Evolutionary conservation across 1,140 invertebrate genomes (phyloP).

Genomic region (Eriocheir sinensis): DNA sequence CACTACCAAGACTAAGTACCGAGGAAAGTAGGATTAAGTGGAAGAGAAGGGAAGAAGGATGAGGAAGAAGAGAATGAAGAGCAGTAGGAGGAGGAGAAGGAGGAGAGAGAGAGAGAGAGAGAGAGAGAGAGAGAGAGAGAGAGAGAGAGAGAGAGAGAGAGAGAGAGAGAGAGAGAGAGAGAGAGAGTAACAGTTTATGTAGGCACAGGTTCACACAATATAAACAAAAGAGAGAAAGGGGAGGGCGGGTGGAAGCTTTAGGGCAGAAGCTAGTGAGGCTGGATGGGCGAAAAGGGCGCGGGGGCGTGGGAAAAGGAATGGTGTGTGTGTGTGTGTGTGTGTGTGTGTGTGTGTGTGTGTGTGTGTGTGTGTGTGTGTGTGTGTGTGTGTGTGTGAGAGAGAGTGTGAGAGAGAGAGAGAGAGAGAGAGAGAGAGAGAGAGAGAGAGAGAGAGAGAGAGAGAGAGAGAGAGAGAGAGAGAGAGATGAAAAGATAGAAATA

Average conservation of each 20-base stretch:
- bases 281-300: background rate
- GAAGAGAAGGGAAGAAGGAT: too few species aligned
- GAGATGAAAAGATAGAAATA: background rate
- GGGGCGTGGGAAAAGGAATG: too few species aligned
- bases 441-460: background rate
- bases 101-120: background rate
- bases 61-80: background rate
- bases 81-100: background rate
- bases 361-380: slow-evolving; percentile 51
- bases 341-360: slow-evolving; percentile 51
- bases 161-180: background rate
- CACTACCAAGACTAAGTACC: too few species aligned
- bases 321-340: slow-evolving; percentile 45
- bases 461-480: background rate
- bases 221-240: too few species aligned
- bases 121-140: slow-evolving; percentile 7
- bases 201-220: too few species aligned
- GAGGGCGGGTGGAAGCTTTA: background rate
- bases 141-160: background rate
- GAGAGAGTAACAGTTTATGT: background rate
- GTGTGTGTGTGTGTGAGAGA: slow-evolving; percentile 39
- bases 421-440: background rate
- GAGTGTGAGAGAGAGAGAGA: background rate
- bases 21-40: too few species aligned
- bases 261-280: background rate